phyloP scores from a whole-genome alignment of 2,113 vertebrate species.

The Chaetops frenatus region DNA sequence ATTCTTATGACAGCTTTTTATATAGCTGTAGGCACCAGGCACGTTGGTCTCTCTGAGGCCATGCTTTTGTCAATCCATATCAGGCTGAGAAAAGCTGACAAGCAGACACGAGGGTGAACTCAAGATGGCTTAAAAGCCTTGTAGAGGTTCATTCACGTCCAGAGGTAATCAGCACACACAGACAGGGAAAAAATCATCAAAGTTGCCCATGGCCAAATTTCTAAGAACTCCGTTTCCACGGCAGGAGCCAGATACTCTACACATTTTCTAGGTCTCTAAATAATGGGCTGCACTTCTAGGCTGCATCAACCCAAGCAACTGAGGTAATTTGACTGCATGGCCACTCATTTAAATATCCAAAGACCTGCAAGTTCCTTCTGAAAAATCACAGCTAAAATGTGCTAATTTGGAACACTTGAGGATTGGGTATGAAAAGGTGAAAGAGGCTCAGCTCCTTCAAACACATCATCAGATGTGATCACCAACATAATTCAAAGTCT shows the following conservation, averaged over 20 bases:
- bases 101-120: neutral
- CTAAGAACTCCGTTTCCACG: neutral
- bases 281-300: neutral
- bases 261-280: neutral
- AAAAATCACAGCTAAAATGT: neutral
- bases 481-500: neutral
- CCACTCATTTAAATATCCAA: neutral
- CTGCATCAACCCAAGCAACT: neutral
- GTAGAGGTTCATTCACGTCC: neutral
- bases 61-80: neutral
- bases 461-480: neutral
- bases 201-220: neutral
- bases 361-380: neutral
- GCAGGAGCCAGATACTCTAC: neutral
- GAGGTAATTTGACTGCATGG: neutral
- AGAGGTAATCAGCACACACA: neutral
- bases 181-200: neutral
- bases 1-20: constrained; percentile 4
- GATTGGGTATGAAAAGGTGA: neutral
- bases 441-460: neutral
- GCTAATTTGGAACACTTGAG: neutral
- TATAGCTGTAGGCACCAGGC: neutral
- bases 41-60: neutral
- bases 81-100: neutral
- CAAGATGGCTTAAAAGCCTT: neutral